A percentile compares a stretch with the other conserved stretches of the same genome.
Evolutionary conservation across 2,113 vertebrate genomes (phyloP).

Genomic region (Erythrocercus mccallii): DNA sequence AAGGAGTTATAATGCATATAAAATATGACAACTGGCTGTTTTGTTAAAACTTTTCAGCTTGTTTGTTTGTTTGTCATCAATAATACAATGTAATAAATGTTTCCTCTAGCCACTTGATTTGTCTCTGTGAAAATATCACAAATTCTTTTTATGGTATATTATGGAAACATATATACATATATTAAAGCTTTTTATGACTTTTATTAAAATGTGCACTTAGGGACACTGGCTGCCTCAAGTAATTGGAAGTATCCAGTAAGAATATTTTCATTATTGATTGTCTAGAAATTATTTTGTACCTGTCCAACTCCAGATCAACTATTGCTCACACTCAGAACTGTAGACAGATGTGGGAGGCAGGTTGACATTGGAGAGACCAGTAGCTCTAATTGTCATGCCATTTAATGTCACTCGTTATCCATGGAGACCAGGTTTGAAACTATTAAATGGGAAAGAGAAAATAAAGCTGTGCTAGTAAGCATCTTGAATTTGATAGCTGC

Average conservation of each 20-base stretch:
- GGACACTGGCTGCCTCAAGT: background rate
- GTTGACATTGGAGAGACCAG: background rate
- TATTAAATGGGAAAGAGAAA: background rate
- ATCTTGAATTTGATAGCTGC: background rate
- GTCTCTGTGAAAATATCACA: background rate
- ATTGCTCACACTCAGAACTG: background rate
- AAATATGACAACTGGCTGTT: background rate
- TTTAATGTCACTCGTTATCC: background rate
- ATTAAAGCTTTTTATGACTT: background rate
- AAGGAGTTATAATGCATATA: background rate
- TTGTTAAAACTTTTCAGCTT: background rate
- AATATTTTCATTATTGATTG: background rate
- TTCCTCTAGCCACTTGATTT: background rate
- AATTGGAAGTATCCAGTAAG: background rate
- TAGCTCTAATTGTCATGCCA: background rate
- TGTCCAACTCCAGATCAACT: background rate
- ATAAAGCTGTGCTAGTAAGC: background rate
- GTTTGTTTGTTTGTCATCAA: background rate
- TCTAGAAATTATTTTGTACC: background rate
- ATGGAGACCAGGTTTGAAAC: background rate
- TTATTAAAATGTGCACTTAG: background rate
- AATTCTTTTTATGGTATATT: accelerated
- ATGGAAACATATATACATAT: background rate
- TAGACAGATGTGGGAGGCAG: background rate
- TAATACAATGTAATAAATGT: background rate